A percentile compares a stretch with the other conserved stretches of the same genome.
Evolutionary conservation across 2,113 vertebrate genomes (phyloP).

Genomic region (Cheirogaleus medius): DNA sequence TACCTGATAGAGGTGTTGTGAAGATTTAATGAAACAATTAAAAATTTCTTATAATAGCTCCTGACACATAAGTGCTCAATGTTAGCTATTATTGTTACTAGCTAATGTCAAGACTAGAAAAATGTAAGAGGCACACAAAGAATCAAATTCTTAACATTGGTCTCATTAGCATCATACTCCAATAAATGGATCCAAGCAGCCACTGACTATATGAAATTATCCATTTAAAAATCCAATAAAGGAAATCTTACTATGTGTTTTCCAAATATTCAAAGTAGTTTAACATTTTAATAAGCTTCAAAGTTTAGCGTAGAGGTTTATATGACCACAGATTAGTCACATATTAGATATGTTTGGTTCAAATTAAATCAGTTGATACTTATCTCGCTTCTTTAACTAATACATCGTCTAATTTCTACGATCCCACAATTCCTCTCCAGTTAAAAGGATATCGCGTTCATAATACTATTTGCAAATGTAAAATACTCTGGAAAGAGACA

Average conservation of each 20-base stretch:
- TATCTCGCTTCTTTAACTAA: background rate
- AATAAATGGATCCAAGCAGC: conserved; percentile 25
- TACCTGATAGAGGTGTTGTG: background rate
- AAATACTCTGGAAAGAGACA: conserved; percentile 36
- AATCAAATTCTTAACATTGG: conserved; percentile 1
- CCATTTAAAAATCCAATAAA: conserved; percentile 10
- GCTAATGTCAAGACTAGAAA: conserved; percentile 2
- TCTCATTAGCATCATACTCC: background rate
- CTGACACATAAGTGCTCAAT: background rate
- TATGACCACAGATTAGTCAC: background rate
- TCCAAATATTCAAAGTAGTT: conserved; percentile 4
- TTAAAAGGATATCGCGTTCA: background rate
- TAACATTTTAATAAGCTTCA: conserved; percentile 7
- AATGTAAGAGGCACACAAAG: conserved; percentile 13
- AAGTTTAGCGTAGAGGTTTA: conserved; percentile 22
- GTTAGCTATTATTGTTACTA: background rate
- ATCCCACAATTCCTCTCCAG: background rate
- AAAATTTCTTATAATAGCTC: conserved; percentile 13
- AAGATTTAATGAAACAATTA: background rate
- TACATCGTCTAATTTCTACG: background rate
- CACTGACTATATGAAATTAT: background rate
- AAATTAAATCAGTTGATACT: conserved; percentile 36
- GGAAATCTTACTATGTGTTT: background rate
- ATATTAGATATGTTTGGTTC: background rate
- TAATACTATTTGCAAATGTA: conserved; percentile 14